Percentiles rank a stretch among this genome's conserved stretches.
Conservation (phyloP, 2,888 invertebrate genomes). For the Trachelus tabidus region DNA sequence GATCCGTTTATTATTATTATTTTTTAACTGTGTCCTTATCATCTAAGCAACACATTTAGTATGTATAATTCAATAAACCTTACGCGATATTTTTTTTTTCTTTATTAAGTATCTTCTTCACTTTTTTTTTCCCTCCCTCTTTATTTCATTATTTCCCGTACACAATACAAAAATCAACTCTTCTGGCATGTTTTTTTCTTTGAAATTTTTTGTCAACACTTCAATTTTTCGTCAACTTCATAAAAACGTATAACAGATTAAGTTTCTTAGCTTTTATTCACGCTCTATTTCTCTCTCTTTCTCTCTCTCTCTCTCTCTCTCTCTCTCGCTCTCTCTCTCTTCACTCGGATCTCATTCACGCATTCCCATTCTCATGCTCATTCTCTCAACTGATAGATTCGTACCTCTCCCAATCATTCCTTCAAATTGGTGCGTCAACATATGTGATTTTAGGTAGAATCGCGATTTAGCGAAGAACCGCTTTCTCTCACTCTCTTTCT, state of each 20-base stretch:
- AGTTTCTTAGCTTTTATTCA: conserved; percentile 22
- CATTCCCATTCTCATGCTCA: background rate
- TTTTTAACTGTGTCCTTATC: conserved; percentile 8
- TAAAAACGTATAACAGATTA: conserved; percentile 34
- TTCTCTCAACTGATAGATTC: background rate
- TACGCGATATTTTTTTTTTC: conserved; percentile 19
- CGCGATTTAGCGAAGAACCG: background rate
- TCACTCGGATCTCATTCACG: background rate
- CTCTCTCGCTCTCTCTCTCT: background rate
- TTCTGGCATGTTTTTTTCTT: conserved; percentile 26
- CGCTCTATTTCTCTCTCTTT: conserved; percentile 3
- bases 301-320: background rate
- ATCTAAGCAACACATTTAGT: conserved; percentile 23
- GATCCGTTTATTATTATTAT: background rate
- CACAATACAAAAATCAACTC: conserved; percentile 41
- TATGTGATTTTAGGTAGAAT: conserved; percentile 5
- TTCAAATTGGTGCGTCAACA: conserved; percentile 20
- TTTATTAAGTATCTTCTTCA: conserved; percentile 10
- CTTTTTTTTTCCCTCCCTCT: conserved; percentile 2
- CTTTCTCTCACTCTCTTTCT: background rate
- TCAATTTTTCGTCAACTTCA: conserved; percentile 23
- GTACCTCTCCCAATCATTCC: background rate
- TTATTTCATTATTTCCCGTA: conserved; percentile 9
- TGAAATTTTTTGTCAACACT: conserved; percentile 15
- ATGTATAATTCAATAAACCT: conserved; percentile 18